These are phyloP conservation scores for Laodelphax striatellus DNA, from an alignment of 1,140 invertebrate species.

Conservation along the genomic window DNA sequence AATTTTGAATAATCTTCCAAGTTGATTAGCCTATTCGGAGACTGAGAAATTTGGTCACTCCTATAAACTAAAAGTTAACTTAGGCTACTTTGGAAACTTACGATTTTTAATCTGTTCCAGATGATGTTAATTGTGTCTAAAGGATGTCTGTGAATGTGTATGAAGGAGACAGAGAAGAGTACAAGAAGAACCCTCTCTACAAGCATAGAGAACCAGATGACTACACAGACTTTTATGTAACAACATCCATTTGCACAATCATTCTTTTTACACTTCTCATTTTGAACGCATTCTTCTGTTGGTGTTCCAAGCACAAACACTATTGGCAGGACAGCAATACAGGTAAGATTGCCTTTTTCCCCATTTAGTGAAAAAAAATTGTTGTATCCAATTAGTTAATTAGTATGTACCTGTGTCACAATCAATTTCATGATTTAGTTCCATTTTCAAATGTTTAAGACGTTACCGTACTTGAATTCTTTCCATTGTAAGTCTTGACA, in stretches of 20 bases:
- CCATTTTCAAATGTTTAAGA: too few relatives aligned
- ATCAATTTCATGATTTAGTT: too few relatives aligned
- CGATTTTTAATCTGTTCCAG: not conserved
- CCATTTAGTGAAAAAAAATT: too few relatives aligned
- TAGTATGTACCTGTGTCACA: too few relatives aligned
- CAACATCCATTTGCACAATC: constrained; percentile 60
- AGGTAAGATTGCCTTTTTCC: constrained; percentile 35
- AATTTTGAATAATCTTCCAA: too few relatives aligned
- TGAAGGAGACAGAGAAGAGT: constrained; percentile 48
- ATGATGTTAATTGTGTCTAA: constrained; percentile 2
- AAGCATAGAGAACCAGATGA: constrained; percentile 47
- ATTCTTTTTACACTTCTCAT: constrained; percentile 53
- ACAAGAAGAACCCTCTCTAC: constrained; percentile 52
- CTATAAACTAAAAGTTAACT: too few relatives aligned
- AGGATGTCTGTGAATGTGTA: constrained; percentile 8
- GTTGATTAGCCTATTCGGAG: too few relatives aligned
- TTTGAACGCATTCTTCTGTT: constrained; percentile 62
- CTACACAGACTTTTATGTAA: constrained; percentile 63
- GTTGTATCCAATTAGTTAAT: not conserved
- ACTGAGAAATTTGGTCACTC: too few relatives aligned
- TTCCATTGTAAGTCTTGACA: too few relatives aligned
- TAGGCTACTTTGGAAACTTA: too few relatives aligned
- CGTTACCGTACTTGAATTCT: too few relatives aligned
- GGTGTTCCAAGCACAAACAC: constrained; percentile 60
- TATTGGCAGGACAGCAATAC: constrained; percentile 77